A percentile compares a stretch with the other conserved stretches of the same genome.
These are phyloP conservation scores for Oxyura jamaicensis DNA, from an alignment of 2,113 vertebrate species.

Conservation along the genomic window DNA sequence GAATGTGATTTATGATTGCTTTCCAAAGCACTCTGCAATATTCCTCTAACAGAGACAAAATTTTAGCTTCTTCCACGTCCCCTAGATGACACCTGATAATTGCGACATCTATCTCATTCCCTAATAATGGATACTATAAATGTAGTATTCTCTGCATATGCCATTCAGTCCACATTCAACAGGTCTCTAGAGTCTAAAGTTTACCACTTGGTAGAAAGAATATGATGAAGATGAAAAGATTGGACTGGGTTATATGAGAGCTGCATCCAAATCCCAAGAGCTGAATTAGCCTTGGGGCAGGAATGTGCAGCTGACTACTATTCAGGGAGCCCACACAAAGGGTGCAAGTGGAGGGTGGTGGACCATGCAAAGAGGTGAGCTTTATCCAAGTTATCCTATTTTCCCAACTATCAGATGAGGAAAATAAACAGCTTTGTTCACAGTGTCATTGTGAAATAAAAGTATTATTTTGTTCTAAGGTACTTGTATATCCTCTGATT, in stretches of 20 bases:
- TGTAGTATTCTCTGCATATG: not conserved
- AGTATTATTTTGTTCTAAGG: not conserved
- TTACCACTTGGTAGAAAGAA: not conserved
- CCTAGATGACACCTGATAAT: not conserved
- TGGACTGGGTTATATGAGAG: not conserved
- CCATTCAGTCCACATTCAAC: not conserved
- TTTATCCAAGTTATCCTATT: not conserved
- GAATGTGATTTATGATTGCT: not conserved
- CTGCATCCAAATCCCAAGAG: not conserved
- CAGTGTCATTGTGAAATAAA: not conserved
- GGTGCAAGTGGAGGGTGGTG: not conserved
- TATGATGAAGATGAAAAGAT: not conserved
- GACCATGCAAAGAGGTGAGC: not conserved
- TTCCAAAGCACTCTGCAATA: not conserved
- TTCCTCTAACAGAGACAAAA: conserved; percentile 25
- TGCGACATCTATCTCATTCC: not conserved
- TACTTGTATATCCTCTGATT: not conserved
- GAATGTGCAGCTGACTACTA: not conserved
- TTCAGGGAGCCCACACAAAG: not conserved
- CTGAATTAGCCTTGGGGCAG: not conserved
- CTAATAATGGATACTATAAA: not conserved
- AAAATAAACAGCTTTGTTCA: not conserved
- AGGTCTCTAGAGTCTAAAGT: not conserved
- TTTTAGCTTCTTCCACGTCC: conserved; percentile 12
- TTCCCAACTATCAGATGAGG: not conserved